Conservation (phyloP, 2,797 vertebrate species). For the Ibycter americanus region DNA sequence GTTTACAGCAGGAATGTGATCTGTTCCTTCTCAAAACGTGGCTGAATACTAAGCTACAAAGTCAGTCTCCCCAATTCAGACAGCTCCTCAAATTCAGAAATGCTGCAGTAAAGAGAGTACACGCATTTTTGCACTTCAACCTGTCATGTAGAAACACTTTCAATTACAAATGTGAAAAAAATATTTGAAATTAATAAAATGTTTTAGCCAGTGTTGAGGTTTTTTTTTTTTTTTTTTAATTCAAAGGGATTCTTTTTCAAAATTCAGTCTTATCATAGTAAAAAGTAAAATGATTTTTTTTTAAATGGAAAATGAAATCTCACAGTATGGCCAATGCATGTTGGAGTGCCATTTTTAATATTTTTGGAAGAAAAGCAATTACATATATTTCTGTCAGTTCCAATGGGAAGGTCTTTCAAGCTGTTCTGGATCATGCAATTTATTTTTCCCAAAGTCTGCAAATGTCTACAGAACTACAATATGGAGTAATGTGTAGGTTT, state of each 20-base stretch:
- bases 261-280: background rate
- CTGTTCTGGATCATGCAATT: background rate
- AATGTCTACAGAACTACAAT: background rate
- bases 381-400: background rate
- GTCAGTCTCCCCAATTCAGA: background rate
- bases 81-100: background rate
- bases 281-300: background rate
- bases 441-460: background rate
- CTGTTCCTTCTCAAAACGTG: background rate
- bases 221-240: background rate
- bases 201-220: accelerated
- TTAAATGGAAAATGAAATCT: background rate
- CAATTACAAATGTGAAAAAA: background rate
- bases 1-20: background rate
- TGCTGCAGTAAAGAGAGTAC: background rate
- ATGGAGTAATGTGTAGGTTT: background rate
- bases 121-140: background rate
- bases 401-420: background rate
- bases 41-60: background rate
- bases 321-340: background rate
- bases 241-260: background rate
- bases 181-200: background rate
- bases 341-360: background rate
- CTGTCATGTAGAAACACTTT: background rate
- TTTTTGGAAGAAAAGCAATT: background rate